A percentile compares a stretch with the other conserved stretches of the same genome.
Evolutionary conservation across 23 tunicate genomes (phyloP).

Genomic region (Trididemnum nubilum): DNA sequence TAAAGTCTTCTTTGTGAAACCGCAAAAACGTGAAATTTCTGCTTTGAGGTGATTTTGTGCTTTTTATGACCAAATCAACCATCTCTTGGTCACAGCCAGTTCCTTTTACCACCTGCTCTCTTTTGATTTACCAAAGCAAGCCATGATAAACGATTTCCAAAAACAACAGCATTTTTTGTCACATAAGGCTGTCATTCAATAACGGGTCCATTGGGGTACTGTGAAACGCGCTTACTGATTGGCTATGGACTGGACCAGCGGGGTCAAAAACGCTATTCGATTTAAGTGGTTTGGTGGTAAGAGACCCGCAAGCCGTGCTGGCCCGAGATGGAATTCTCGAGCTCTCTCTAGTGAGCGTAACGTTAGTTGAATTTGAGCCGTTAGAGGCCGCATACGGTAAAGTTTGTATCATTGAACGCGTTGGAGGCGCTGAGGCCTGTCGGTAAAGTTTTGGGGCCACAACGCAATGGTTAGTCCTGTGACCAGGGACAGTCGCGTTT

Average conservation of each 20-base stretch:
- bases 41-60: too few species aligned
- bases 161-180: constrained; percentile 12
- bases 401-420: constrained; percentile 3
- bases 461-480: not conserved
- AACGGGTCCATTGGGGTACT: constrained; percentile 20
- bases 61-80: too few species aligned
- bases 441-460: not conserved
- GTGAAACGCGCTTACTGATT: not conserved
- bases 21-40: too few species aligned
- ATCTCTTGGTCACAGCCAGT: too few species aligned
- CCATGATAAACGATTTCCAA: too few species aligned
- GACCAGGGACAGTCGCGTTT: not conserved
- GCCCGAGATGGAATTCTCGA: constrained; percentile 45
- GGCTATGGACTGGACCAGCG: not conserved
- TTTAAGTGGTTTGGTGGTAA: constrained; percentile 10
- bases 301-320: constrained; percentile 52
- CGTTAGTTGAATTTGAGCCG: constrained; percentile 10
- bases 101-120: too few species aligned
- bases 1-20: too few species aligned
- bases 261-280: not conserved
- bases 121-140: too few species aligned
- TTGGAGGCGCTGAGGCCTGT: not conserved
- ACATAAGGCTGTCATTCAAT: not conserved
- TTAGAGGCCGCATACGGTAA: constrained; percentile 17
- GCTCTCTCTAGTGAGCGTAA: constrained; percentile 23